Evolutionary conservation across 2,113 vertebrate genomes (phyloP).

Genomic region (Cyprinodon variegatus): DNA sequence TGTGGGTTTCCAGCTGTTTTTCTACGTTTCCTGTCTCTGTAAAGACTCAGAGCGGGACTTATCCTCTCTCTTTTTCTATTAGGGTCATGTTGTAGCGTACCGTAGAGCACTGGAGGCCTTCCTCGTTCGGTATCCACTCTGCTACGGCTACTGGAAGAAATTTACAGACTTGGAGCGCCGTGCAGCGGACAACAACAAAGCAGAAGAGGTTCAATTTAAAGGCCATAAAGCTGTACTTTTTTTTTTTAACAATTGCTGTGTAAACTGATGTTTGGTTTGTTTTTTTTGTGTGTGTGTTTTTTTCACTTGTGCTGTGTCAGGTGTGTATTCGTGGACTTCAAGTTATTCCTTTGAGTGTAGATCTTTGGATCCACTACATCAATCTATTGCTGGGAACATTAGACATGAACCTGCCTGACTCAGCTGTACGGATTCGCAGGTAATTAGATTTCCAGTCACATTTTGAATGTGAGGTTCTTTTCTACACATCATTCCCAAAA

Average conservation of each 20-base stretch:
- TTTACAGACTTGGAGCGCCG: conserved; percentile 85
- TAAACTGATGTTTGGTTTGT: not conserved
- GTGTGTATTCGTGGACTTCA: conserved; percentile 83
- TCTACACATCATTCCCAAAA: not conserved
- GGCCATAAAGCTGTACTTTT: not conserved
- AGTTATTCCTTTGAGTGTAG: conserved; percentile 84
- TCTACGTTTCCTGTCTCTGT: not conserved
- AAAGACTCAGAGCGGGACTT: not conserved
- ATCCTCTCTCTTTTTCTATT: not conserved
- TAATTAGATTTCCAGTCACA: conserved; percentile 27
- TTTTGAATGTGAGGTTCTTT: not conserved
- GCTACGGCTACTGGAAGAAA: conserved; percentile 91
- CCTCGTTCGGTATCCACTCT: conserved; percentile 83
- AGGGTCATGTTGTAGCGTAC: conserved; percentile 80
- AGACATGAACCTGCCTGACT: conserved; percentile 82
- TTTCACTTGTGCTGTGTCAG: conserved; percentile 59
- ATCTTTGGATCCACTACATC: conserved; percentile 89
- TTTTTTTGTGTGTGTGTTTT: not conserved
- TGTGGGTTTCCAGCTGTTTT: conserved; percentile 31
- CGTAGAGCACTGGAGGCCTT: conserved; percentile 82
- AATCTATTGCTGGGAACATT: conserved; percentile 82
- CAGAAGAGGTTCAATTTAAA: conserved; percentile 78
- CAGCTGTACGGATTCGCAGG: conserved; percentile 81
- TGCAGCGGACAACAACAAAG: conserved; percentile 68
- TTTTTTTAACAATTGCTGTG: not conserved